phyloP scores from a whole-genome alignment of 2,113 vertebrate genomes.

The Forbesichthys papilliferus region DNA sequence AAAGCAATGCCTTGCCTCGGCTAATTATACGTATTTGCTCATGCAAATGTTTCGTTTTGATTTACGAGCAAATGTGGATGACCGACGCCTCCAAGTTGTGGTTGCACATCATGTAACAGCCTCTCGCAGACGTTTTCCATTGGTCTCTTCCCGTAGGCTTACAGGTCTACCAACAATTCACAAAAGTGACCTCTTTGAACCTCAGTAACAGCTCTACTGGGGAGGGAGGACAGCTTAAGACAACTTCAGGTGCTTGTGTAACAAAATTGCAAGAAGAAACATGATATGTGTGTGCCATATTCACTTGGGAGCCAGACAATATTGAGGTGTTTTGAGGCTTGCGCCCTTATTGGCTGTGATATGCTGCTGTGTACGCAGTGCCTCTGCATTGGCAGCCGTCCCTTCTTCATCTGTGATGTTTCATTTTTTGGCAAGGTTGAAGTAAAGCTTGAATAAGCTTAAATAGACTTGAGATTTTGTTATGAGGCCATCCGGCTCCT shows the following conservation, averaged over 20 bases:
- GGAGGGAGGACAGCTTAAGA: constrained; percentile 22
- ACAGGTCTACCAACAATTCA: constrained; percentile 14
- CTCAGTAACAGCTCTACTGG: constrained; percentile 17
- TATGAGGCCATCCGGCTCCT: constrained; percentile 24
- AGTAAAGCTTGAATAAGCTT: constrained; percentile 52
- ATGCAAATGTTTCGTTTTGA: neutral
- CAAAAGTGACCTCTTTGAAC: constrained; percentile 38
- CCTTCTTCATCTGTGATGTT: constrained; percentile 16
- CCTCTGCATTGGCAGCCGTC: constrained; percentile 17
- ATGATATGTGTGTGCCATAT: constrained; percentile 58
- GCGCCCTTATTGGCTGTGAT: constrained; percentile 36
- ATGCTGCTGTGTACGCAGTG: constrained; percentile 35
- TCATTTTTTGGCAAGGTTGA: constrained; percentile 46
- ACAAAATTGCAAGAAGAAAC: constrained; percentile 67
- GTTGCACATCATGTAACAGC: neutral
- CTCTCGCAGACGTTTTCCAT: neutral
- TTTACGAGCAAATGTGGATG: neutral
- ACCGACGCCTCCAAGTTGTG: neutral
- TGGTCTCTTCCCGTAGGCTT: constrained; percentile 2
- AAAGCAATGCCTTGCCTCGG: neutral
- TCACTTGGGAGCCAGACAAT: constrained; percentile 49
- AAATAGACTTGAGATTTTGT: constrained; percentile 41
- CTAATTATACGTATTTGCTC: neutral
- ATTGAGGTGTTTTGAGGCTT: constrained; percentile 44
- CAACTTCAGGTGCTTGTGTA: constrained; percentile 53